Percentiles rank a stretch among this genome's conserved stretches.
Evolutionary conservation across 2,888 invertebrate species (phyloP).

Genomic region (Dryadula phaetusa): DNA sequence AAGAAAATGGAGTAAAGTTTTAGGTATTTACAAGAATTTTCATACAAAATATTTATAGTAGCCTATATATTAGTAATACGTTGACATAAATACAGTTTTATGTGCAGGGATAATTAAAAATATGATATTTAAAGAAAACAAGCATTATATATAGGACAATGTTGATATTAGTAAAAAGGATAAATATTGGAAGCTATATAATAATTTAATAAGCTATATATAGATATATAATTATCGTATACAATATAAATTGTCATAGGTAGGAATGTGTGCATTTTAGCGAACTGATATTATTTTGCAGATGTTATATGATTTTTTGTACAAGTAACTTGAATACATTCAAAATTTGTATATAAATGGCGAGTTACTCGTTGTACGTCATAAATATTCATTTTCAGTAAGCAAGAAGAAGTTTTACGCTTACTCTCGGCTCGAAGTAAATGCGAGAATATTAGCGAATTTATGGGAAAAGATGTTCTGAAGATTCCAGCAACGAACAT

Average conservation of each 20-base stretch:
- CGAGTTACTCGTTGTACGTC: conserved; percentile 76
- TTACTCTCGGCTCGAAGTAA: conserved; percentile 67
- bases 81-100: conserved; percentile 1
- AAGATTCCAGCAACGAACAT: conserved; percentile 55
- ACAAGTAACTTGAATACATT: conserved; percentile 54
- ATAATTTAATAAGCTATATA: conserved; percentile 3
- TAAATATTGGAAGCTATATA: conserved; percentile 4
- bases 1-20: conserved; percentile 12
- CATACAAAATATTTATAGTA: conserved; percentile 8
- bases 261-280: conserved; percentile 9
- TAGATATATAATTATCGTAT: conserved; percentile 29
- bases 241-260: conserved; percentile 29
- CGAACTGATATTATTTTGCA: not conserved
- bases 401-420: conserved; percentile 76
- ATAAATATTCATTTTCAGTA: conserved; percentile 83
- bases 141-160: not conserved
- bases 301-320: conserved; percentile 11
- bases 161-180: not conserved
- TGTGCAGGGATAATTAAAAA: not conserved
- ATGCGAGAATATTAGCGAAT: conserved; percentile 78
- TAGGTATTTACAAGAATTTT: conserved; percentile 14
- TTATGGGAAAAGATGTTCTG: conserved; percentile 78
- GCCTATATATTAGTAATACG: not conserved
- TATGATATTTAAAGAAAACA: conserved; percentile 6
- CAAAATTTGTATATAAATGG: conserved; percentile 81